Conservation (phyloP, 2,888 invertebrate genomes). For the Oegoconia quadripuncta region DNA sequence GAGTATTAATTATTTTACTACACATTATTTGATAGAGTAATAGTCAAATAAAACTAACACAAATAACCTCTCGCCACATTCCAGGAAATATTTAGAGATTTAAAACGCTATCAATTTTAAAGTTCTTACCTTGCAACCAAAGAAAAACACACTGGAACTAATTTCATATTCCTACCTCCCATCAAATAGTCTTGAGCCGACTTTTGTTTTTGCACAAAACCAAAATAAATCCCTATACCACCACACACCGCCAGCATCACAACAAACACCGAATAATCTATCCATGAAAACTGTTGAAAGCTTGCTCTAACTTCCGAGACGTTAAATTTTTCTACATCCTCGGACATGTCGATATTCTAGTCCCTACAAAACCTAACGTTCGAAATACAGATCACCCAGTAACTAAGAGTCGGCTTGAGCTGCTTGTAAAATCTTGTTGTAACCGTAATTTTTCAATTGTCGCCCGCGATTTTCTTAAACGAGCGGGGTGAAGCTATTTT, state of each 20-base stretch:
- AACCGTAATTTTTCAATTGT: conserved; percentile 58
- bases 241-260: conserved; percentile 86
- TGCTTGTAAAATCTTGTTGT: conserved; percentile 25
- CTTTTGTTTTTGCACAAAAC: conserved; percentile 81
- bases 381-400: neutral
- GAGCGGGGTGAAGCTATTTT: conserved; percentile 44
- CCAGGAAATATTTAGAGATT: neutral
- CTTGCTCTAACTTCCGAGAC: conserved; percentile 43
- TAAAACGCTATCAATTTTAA: neutral
- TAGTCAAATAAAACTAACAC: neutral
- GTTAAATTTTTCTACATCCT: conserved; percentile 29
- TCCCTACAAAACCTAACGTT: neutral
- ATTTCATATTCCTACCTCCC: conserved; percentile 88
- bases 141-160: conserved; percentile 89
- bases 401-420: neutral
- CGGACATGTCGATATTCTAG: conserved; percentile 25
- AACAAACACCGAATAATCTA: conserved; percentile 84
- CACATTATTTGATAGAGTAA: neutral
- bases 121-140: conserved; percentile 85
- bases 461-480: conserved; percentile 49
- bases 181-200: conserved; percentile 86
- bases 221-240: conserved; percentile 88
- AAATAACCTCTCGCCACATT: neutral
- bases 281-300: conserved; percentile 71
- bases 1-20: neutral